Base-by-base conservation (phyloP, 2,888 invertebrate species). In the Rotaria sp. region DNA sequence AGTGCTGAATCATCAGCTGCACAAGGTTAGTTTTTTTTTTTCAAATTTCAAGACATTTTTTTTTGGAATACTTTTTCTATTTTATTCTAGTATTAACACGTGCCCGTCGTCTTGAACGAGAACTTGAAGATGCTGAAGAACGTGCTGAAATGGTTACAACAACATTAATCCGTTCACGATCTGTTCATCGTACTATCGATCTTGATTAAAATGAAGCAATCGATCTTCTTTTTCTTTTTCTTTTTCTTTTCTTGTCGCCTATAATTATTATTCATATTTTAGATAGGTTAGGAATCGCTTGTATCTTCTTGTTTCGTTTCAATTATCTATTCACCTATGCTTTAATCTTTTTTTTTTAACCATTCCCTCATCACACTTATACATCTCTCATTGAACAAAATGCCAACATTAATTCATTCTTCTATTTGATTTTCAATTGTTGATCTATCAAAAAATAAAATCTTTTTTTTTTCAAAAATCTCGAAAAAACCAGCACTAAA, bases 121-220 rank as follows among this genome's bases (percentile, higher is more conserved):
- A 87, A 80, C 48, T 87, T 24, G 87, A 85, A 84, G 85, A 87
- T 84, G 85, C 87, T 30, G 87, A 87, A 67, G 87, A 87, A 84
- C 67, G 87, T 85, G 87, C 87, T 59, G 87, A 87, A 38, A 85
- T 67, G 55, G 85, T 87, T 13, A 84, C 87, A 35, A 87, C 74
- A 84, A 87, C 85, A 24, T 84, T 85, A 50, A 74, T 85, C 30
- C 85, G 87, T 80, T 84, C 75, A 48, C 45, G 59, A 52, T 85
- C 85, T 35, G 84, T 87, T 30, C 84, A 84, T 45, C 41, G 80
- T 15, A 15, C 45, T 15, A 45, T 35, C 4, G 67, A 67, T 13
- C 21, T 21, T 8, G 67, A 67, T 4, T 67, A 67, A 67, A 18
- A 35, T 13, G 18, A 67, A 67, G 30, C 21, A 35, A 15, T 35